Base-by-base conservation (phyloP, 2,797 vertebrate species). In the Parauchenoglanis ngamensis region DNA sequence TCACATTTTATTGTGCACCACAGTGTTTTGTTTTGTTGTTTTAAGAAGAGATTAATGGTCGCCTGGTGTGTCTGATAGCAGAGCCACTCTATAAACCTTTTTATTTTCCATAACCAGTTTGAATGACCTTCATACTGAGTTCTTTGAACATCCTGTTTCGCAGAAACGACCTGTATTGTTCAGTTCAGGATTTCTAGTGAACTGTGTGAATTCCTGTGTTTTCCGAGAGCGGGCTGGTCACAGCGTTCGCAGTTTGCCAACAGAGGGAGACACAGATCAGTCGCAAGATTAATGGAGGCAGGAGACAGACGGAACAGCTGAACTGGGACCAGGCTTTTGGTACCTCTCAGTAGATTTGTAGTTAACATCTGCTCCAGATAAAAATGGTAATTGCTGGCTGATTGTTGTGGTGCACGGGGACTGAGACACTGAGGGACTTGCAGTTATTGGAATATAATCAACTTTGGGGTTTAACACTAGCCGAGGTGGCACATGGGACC, bases 261-360 rank as follows among this genome's bases (percentile, higher is more conserved):
- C 52, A 86, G 87, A 83, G 79, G 87, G 87, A 86, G 87, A 86
- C 79, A 85, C 4, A 83, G 70, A 68, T 70, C 79, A 72, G 10
- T 23, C 57, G 3, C 59, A 19, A 44, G 57, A 15, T 10, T 23
- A 11, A 44, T 8, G 70, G 21, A 75, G 72, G 10, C 1, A 0
- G 0, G 10, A 56, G 8, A 59, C 4, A 5, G 15, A 28, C 1
- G 4, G 15, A 52, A 12, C 12, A 57, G 12, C 52, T 52, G n/a
- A 81, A 4, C 13, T 44, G 35, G 23, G 57, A 7, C 4, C 57
- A 61, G 35, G 57, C 21, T 44, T 61, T 44, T 46, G 11, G 13
- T 63, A 17, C 15, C n/a, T 46, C 28, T 1, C 11, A 44, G 31
- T 35, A 3, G 35, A 61, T 61, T n/a, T 44, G 57, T n/a, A 44